A percentile compares a stretch with the other conserved stretches of the same genome.
These are phyloP conservation scores for Mus caroli DNA, from an alignment of 2,797 vertebrate species.

Conservation along the genomic window DNA sequence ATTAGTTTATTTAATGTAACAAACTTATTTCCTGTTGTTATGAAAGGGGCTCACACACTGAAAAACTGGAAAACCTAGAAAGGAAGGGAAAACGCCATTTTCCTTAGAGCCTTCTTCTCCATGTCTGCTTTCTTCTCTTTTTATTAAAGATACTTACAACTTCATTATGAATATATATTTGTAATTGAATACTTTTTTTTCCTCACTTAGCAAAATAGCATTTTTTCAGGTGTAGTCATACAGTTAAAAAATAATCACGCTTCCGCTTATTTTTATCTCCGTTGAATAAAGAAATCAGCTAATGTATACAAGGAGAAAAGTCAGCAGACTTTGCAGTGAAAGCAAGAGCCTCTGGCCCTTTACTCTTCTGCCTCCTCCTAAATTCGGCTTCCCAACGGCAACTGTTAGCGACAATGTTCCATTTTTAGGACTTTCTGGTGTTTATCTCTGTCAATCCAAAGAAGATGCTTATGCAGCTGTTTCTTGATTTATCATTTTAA, in stretches of 20 bases:
- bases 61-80: constrained; percentile 4
- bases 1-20: constrained; percentile 48
- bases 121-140: background rate
- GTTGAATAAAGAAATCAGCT: constrained; percentile 17
- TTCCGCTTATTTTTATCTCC: background rate
- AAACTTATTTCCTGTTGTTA: constrained; percentile 55
- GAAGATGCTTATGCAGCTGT: constrained; percentile 68
- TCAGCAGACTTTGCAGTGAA: background rate
- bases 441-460: constrained; percentile 68
- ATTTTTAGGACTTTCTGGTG: constrained; percentile 63
- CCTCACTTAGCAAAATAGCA: constrained; percentile 49
- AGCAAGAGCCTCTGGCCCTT: background rate
- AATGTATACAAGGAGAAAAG: background rate
- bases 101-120: background rate
- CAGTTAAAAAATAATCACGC: constrained; percentile 42
- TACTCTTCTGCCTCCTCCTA: background rate
- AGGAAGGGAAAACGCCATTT: background rate
- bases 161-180: constrained; percentile 38
- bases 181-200: constrained; percentile 47
- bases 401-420: constrained; percentile 50
- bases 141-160: background rate
- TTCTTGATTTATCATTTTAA: constrained; percentile 73
- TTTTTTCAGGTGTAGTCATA: constrained; percentile 50
- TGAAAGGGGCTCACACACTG: constrained; percentile 33
- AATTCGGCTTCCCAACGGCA: background rate